Percentiles rank a stretch among this genome's conserved stretches.
phyloP scores from a whole-genome alignment of 2,797 vertebrate species.

The Myotis findleyi region DNA sequence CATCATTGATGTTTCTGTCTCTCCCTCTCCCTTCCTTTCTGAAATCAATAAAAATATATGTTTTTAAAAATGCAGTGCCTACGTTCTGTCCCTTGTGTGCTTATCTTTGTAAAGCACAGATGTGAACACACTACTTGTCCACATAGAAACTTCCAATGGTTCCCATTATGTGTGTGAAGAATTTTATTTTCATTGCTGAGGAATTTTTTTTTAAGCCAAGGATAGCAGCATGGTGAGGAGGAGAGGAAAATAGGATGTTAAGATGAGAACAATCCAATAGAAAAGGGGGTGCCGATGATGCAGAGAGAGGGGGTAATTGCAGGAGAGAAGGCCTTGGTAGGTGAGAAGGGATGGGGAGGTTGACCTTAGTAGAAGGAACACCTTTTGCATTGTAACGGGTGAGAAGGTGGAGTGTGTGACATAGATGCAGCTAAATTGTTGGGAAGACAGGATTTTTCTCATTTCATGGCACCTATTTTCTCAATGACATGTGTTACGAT shows the following conservation, averaged over 20 bases:
- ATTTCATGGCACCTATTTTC: neutral
- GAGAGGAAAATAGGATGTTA: neutral
- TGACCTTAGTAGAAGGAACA: neutral
- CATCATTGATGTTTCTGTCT: too few species aligned
- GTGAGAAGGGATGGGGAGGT: neutral
- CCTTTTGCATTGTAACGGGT: neutral
- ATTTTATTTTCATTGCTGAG: too few species aligned
- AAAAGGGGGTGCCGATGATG: neutral
- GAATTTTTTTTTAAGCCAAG: neutral
- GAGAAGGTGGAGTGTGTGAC: neutral
- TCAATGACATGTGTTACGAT: neutral
- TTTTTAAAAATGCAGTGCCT: neutral
- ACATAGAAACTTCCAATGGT: fast-evolving
- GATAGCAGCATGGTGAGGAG: neutral
- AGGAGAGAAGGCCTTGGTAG: neutral
- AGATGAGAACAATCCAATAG: neutral
- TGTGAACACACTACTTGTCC: neutral
- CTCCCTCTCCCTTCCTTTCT: too few species aligned
- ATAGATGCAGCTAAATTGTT: neutral
- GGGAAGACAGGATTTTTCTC: neutral
- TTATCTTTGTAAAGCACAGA: neutral
- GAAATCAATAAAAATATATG: too few species aligned
- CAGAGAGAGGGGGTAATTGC: neutral
- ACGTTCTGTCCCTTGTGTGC: fast-evolving
- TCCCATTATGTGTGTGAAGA: neutral